These are phyloP conservation scores for Gambusia affinis DNA, from an alignment of 2,113 vertebrate genomes.

Conservation along the genomic window DNA sequence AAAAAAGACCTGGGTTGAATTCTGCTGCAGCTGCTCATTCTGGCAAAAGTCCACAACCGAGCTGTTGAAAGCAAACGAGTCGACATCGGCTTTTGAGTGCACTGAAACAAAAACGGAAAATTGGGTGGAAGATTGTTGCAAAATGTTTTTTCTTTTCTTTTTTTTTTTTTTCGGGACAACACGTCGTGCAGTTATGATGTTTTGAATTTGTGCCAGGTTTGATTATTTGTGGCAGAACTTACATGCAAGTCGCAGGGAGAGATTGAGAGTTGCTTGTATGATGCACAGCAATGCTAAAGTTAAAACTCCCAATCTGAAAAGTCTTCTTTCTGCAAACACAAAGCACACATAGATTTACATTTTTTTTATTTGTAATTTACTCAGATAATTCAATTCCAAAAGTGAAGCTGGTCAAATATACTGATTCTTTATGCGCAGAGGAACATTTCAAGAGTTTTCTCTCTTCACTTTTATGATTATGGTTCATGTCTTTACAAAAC, in stretches of 20 bases:
- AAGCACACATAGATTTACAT: background rate
- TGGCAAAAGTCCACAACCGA: slow-evolving; percentile 5
- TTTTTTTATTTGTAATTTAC: too few species aligned
- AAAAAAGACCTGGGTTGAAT: background rate
- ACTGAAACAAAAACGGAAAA: slow-evolving; percentile 26
- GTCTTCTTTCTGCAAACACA: slow-evolving; percentile 31
- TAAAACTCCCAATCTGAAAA: slow-evolving; percentile 18
- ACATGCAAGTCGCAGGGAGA: slow-evolving; percentile 45
- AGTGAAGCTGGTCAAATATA: too few species aligned
- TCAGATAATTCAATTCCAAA: too few species aligned
- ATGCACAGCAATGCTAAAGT: slow-evolving; percentile 44
- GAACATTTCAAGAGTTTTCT: too few species aligned
- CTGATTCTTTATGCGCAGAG: too few species aligned
- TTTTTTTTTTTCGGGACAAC: background rate
- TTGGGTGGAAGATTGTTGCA: background rate
- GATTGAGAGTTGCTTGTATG: slow-evolving; percentile 41
- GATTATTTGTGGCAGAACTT: slow-evolving; percentile 29
- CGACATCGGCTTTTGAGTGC: slow-evolving; percentile 2
- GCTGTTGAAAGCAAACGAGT: slow-evolving; percentile 15
- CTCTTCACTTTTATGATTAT: too few species aligned
- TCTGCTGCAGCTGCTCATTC: background rate
- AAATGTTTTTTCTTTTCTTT: background rate
- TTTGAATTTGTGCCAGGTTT: background rate
- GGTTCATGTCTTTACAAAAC: too few species aligned
- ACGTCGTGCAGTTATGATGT: background rate